phyloP scores from a whole-genome alignment of 1,140 invertebrate genomes.

The Diabrotica virgifera region DNA sequence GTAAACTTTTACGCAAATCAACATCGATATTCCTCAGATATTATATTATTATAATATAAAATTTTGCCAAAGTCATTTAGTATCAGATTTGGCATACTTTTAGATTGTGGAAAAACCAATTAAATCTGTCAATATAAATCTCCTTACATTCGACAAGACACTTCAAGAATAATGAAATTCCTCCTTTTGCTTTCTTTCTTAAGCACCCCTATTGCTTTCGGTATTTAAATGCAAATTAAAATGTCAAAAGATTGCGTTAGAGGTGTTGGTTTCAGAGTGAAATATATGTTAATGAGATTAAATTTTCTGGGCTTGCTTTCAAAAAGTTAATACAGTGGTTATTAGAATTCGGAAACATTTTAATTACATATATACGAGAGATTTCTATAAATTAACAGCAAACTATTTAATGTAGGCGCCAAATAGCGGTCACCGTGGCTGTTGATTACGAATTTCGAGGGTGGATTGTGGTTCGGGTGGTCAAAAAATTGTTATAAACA shows the following conservation, averaged over 20 bases:
- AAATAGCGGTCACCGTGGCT: no score
- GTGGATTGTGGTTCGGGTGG: no score
- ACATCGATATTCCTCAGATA: background rate
- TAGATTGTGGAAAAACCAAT: background rate
- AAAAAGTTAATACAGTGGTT: background rate
- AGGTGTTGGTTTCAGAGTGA: background rate
- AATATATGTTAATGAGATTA: background rate
- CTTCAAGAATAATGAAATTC: slow-evolving; percentile 8
- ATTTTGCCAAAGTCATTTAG: background rate
- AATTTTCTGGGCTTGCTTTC: background rate
- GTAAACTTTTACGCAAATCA: background rate
- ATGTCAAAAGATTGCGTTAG: background rate
- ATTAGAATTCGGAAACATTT: background rate
- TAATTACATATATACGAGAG: no score
- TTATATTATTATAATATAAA: background rate
- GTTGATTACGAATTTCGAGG: no score
- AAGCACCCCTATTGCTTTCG: background rate
- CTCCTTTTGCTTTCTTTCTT: background rate
- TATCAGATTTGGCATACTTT: no score
- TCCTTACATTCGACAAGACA: background rate
- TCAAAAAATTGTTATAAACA: no score
- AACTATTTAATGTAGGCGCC: no score
- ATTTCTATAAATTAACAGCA: no score
- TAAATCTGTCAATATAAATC: slow-evolving; percentile 1
- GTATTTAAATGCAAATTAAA: slow-evolving; percentile 9